Conservation (phyloP, 2,797 vertebrate genomes). For the Hemibagrus guttatus region DNA sequence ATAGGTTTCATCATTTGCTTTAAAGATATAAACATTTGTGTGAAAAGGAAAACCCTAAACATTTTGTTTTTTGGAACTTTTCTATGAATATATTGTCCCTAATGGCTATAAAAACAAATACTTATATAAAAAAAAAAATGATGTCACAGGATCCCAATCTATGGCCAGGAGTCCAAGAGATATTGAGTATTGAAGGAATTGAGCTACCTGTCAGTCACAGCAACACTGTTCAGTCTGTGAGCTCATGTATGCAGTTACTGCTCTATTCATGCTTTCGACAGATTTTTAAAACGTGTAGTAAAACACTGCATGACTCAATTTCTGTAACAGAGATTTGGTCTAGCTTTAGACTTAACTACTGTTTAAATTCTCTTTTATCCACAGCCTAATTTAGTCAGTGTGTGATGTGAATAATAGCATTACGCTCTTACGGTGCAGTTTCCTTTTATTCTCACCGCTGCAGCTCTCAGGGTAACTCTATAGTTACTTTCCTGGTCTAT, state of each 20-base stretch:
- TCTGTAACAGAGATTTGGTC: neutral
- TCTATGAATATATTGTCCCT: no score
- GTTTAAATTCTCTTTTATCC: neutral
- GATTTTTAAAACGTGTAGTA: neutral
- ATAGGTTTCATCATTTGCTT: no score
- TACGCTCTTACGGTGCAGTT: neutral
- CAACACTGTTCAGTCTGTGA: neutral
- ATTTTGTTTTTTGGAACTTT: no score
- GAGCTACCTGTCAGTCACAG: neutral
- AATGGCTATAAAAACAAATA: no score
- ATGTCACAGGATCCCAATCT: neutral
- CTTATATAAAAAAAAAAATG: no score
- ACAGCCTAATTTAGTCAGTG: neutral
- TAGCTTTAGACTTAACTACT: neutral
- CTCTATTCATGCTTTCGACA: neutral
- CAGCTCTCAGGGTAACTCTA: neutral
- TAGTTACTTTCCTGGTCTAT: slow-evolving; percentile 8
- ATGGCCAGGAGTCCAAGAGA: neutral
- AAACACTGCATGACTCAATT: neutral
- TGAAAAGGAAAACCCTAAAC: no score
- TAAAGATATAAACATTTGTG: no score
- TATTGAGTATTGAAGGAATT: neutral
- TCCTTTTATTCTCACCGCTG: neutral
- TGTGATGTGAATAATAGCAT: neutral
- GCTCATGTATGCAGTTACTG: neutral